A percentile compares a stretch with the other conserved stretches of the same genome.
Evolutionary conservation across 53 echinoderm and acorn worm species (phyloP).

Genomic region (Antedon mediterranea): DNA sequence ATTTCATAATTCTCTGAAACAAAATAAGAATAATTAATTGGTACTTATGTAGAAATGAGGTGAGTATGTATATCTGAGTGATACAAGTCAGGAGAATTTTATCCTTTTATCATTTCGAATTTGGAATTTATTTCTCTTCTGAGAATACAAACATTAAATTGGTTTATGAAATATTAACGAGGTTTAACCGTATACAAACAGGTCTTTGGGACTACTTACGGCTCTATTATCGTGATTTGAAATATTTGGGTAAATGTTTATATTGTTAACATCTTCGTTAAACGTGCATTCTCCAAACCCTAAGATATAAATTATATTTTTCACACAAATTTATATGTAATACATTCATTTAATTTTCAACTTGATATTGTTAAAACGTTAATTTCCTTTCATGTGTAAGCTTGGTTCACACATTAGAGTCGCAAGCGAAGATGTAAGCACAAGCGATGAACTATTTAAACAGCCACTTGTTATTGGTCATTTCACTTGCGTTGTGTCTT

Average conservation of each 20-base stretch:
- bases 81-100: background rate
- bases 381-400: no score
- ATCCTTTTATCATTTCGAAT: background rate
- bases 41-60: background rate
- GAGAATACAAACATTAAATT: background rate
- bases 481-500: no score
- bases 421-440: no score
- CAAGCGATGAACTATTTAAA: no score
- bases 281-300: no score
- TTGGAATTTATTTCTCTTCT: background rate
- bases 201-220: background rate
- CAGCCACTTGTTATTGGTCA: no score
- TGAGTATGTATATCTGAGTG: background rate
- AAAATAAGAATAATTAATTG: background rate
- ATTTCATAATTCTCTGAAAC: background rate
- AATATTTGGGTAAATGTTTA: background rate
- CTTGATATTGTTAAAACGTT: no score
- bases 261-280: background rate
- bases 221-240: background rate
- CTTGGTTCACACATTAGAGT: no score
- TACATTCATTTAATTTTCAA: no score
- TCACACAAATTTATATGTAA: no score
- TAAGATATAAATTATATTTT: no score
- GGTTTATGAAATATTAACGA: conserved; percentile 1
- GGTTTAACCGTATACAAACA: background rate